A percentile compares a stretch with the other conserved stretches of the same genome.
phyloP scores from a whole-genome alignment of 2,888 invertebrate species.

The Scrobipalpa costella region DNA sequence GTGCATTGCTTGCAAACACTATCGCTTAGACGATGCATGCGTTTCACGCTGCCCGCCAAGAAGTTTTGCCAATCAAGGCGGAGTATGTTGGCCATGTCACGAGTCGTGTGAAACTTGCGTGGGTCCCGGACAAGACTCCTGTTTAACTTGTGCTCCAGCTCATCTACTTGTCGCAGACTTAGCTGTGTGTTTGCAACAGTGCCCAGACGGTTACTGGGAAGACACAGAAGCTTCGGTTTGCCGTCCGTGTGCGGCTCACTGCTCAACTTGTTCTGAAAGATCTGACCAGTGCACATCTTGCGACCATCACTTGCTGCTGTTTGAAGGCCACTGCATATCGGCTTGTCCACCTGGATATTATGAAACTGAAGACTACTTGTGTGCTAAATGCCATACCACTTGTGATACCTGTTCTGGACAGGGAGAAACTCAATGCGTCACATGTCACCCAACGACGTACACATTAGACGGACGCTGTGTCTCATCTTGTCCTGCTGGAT shows the following conservation, averaged over 20 bases:
- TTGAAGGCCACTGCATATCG: constrained; percentile 90
- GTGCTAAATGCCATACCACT: constrained; percentile 88
- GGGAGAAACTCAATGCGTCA: constrained; percentile 89
- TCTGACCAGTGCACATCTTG: constrained; percentile 93
- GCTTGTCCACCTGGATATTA: constrained; percentile 91
- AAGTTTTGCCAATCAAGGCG: constrained; percentile 90
- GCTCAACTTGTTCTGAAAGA: constrained; percentile 91
- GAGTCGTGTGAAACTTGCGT: constrained; percentile 94
- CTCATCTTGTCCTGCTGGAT: constrained; percentile 86
- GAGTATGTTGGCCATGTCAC: constrained; percentile 92
- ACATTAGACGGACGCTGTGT: constrained; percentile 87
- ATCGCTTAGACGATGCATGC: constrained; percentile 90
- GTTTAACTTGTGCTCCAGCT: constrained; percentile 91
- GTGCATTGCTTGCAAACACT: constrained; percentile 91
- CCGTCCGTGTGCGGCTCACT: constrained; percentile 92
- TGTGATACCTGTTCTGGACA: constrained; percentile 92
- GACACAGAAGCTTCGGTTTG: constrained; percentile 88
- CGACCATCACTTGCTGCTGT: constrained; percentile 92
- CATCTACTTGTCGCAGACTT: constrained; percentile 91
- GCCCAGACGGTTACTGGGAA: constrained; percentile 94
- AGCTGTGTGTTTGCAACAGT: constrained; percentile 92
- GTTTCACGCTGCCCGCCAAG: constrained; percentile 92
- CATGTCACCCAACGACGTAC: constrained; percentile 87
- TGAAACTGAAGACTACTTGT: constrained; percentile 93
- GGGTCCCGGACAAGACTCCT: constrained; percentile 92